A percentile compares a stretch with the other conserved stretches of the same genome.
Conservation (phyloP, 2,888 invertebrate genomes). For the Amblyjoppa proteus region DNA sequence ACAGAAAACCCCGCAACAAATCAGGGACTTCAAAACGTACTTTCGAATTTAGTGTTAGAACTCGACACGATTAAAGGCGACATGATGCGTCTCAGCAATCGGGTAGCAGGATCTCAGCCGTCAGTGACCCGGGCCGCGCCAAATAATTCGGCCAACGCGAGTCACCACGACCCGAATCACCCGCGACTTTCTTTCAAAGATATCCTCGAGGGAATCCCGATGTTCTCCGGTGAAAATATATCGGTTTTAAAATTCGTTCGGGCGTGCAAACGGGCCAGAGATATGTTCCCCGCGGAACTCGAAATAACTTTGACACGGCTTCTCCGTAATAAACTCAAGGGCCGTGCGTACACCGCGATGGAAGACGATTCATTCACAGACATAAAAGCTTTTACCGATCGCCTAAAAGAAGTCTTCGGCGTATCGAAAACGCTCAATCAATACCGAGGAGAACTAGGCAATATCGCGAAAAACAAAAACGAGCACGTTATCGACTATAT, state of each 20-base stretch:
- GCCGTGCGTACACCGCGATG: conserved; percentile 31
- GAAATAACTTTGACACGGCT: conserved; percentile 17
- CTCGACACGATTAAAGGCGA: background rate
- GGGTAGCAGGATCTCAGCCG: background rate
- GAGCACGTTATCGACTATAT: conserved; percentile 51
- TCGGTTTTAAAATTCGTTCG: conserved; percentile 37
- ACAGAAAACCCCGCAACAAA: background rate
- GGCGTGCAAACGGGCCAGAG: conserved; percentile 28
- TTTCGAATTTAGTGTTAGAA: background rate
- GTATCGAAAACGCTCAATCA: conserved; percentile 5
- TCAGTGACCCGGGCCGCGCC: background rate
- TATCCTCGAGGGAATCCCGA: conserved; percentile 26
- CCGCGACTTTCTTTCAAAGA: conserved; percentile 19
- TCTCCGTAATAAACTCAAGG: conserved; percentile 33
- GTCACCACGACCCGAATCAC: background rate
- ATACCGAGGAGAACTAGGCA: conserved; percentile 34
- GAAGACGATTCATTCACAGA: conserved; percentile 28
- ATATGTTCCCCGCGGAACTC: background rate
- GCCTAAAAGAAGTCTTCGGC: background rate
- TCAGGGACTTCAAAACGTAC: background rate
- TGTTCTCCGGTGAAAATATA: conserved; percentile 28
- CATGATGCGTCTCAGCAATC: background rate
- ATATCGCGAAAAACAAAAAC: background rate
- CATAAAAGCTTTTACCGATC: background rate
- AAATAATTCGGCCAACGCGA: background rate